Percentiles rank a stretch among this genome's conserved stretches.
These are phyloP conservation scores for Tuta absoluta DNA, from an alignment of 2,888 invertebrate genomes.

Conservation along the genomic window DNA sequence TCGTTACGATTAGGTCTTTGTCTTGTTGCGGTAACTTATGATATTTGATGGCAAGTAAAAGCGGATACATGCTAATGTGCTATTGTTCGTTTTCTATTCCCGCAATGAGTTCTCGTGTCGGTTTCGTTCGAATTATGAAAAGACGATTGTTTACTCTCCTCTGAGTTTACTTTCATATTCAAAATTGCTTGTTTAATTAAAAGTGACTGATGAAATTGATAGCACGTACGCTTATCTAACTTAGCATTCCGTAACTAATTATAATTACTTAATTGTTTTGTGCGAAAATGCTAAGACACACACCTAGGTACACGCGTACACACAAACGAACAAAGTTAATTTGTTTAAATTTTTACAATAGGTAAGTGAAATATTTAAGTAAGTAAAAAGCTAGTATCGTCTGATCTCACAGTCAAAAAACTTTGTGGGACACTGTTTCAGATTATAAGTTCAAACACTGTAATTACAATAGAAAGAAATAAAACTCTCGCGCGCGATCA, in stretches of 20 bases:
- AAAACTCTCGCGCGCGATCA: too few species aligned
- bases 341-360: too few species aligned
- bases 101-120: conserved; percentile 41
- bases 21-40: conserved; percentile 53
- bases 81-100: conserved; percentile 58
- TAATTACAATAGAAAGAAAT: too few species aligned
- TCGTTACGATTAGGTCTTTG: conserved; percentile 52
- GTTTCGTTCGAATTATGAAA: conserved; percentile 23
- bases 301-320: too few species aligned
- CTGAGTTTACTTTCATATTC: conserved; percentile 43
- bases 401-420: too few species aligned
- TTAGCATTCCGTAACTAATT: background rate
- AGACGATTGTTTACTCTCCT: conserved; percentile 45
- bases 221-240: background rate
- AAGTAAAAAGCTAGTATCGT: too few species aligned
- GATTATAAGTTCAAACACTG: too few species aligned
- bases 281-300: background rate
- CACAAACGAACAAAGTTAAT: too few species aligned
- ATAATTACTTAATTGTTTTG: background rate
- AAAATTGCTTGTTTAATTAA: conserved; percentile 4
- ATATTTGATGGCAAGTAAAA: conserved; percentile 60
- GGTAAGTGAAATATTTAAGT: too few species aligned
- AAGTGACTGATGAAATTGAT: conserved; percentile 13
- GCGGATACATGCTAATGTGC: conserved; percentile 64
- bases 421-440: too few species aligned